Base-by-base conservation (phyloP, 2,113 vertebrate species). In the Erythrocercus mccallii region DNA sequence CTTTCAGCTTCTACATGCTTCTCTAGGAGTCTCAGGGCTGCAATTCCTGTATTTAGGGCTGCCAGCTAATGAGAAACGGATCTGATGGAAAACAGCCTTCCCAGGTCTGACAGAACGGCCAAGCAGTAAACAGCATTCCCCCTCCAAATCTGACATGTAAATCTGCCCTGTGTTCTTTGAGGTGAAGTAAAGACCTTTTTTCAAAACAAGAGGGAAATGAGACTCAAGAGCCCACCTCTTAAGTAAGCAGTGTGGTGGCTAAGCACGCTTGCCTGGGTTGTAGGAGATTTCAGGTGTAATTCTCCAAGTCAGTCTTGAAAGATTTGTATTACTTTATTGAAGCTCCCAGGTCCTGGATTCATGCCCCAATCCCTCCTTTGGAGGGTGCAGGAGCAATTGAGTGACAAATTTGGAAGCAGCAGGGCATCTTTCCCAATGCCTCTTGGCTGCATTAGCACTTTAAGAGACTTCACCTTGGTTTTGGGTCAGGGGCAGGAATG, bases 361-460 rank as follows among this genome's bases (percentile, higher is more conserved):
- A 11, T 57, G 56, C 60, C 64, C 58, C 21, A 45, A 2, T 45
- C 44, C 35, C 31, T 92, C 37, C n/a, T 80, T 53, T 81, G 64
- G 40, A 60, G 30, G 27, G 18, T 42, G 25, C 48, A 20, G 77
- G 54, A 94, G 50, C 58, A 37, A 40, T 1, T 15, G 18, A 80
- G 30, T 31, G n/a, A 69, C 24, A 56, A n/a, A 81, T 27, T 33
- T 57, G 78, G 80, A 73, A 88, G 54, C 37, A 64, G 71, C n/a
- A 70, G 30, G 12, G 3, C 70, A 20, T 65, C 9, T 81, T 76
- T 68, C 84, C 70, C 65, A n/a, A 31, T 74, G 87, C 72, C 64
- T 93, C 77, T 79, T 87, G 86, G 54, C 61, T 80, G 6, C 88
- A 45, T 82, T 86, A 95, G 95, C 92, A 96, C 91, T 96, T 96